phyloP scores from a whole-genome alignment of 1,140 invertebrate species.

The Drosophila baimaii region DNA sequence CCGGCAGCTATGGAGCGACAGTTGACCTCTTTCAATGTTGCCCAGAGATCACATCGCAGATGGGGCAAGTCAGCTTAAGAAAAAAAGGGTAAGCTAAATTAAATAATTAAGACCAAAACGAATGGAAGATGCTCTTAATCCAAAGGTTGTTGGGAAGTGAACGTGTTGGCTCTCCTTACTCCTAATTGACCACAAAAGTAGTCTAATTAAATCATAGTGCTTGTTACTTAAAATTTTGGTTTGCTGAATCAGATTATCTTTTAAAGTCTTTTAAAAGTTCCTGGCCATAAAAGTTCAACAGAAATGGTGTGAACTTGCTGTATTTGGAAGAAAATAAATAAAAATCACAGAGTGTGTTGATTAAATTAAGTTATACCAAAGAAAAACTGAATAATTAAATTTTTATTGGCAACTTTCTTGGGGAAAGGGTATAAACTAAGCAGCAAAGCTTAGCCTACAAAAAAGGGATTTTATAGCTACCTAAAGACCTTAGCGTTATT shows the following conservation, averaged over 20 bases:
- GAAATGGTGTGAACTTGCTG: background rate
- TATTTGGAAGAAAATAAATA: background rate
- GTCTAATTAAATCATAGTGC: background rate
- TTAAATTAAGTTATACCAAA: background rate
- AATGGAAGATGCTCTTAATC: conserved; percentile 1
- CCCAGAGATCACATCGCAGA: conserved; percentile 28
- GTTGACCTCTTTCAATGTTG: conserved; percentile 63
- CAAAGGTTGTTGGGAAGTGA: background rate
- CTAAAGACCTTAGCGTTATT: too few species aligned
- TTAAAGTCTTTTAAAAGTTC: background rate
- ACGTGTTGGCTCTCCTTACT: background rate
- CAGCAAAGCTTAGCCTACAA: background rate
- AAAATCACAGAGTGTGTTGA: background rate
- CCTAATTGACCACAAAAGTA: background rate
- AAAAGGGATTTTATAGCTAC: background rate
- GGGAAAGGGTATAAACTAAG: background rate
- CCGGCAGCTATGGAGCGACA: conserved; percentile 45
- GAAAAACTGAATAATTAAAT: background rate
- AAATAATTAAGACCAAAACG: background rate
- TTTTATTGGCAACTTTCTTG: too few species aligned
- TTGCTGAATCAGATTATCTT: background rate
- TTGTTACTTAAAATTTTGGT: too few species aligned
- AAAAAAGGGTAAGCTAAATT: conserved; percentile 1
- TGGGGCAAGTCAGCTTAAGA: conserved; percentile 26
- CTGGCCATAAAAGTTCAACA: background rate